A percentile compares a stretch with the other conserved stretches of the same genome.
phyloP scores from a whole-genome alignment of 2,888 invertebrate species.

The Eupithecia pulchellata region DNA sequence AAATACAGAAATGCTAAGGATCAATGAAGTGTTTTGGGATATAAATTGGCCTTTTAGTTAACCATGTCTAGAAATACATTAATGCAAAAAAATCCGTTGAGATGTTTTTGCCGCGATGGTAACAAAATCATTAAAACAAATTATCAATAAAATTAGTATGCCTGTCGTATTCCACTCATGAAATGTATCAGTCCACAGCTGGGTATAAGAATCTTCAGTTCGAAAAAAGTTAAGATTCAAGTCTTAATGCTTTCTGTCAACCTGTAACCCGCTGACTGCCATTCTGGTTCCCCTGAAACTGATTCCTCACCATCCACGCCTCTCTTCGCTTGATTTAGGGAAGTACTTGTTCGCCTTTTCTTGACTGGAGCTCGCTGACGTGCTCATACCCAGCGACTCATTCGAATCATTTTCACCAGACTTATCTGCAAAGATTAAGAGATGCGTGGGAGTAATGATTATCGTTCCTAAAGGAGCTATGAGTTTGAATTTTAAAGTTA shows the following conservation, averaged over 20 bases:
- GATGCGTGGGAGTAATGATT: not conserved
- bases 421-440: not conserved
- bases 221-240: not conserved
- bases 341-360: conserved; percentile 16
- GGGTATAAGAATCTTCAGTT: not conserved
- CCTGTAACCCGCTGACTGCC: not conserved
- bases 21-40: too few species aligned
- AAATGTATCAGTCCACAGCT: not conserved
- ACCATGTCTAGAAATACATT: not conserved
- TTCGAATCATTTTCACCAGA: not conserved
- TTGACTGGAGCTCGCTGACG: conserved; percentile 15
- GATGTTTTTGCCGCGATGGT: not conserved
- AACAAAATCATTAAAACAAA: not conserved
- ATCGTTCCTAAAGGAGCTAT: too few species aligned
- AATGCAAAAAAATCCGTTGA: not conserved
- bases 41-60: not conserved
- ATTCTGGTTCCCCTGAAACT: not conserved
- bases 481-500: too few species aligned
- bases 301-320: conserved; percentile 62
- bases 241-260: too few species aligned
- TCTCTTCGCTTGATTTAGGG: conserved; percentile 58
- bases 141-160: not conserved
- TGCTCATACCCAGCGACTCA: not conserved
- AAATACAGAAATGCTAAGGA: too few species aligned
- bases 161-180: not conserved